phyloP scores from a whole-genome alignment of 2,888 invertebrate species.

The Agelastica alni region DNA sequence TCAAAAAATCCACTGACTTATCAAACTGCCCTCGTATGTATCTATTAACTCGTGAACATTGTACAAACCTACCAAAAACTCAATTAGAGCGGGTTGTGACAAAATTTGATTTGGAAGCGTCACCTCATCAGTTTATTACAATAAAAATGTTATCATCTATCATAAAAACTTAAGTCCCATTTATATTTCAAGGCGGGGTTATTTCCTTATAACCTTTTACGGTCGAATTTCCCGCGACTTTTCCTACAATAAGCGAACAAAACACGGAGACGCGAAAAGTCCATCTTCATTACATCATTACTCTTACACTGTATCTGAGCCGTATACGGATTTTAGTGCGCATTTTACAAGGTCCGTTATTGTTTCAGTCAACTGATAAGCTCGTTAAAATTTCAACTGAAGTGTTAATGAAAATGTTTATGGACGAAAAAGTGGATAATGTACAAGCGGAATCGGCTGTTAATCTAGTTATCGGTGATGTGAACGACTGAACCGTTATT shows the following conservation, averaged over 20 bases:
- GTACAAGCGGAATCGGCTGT: slow-evolving; percentile 10
- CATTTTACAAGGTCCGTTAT: slow-evolving; percentile 18
- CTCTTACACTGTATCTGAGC: slow-evolving; percentile 23
- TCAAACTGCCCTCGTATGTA: too few relatives aligned
- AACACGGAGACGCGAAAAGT: slow-evolving; percentile 19
- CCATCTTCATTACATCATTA: slow-evolving; percentile 29
- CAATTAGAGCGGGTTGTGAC: too few relatives aligned
- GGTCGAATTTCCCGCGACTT: slow-evolving; percentile 14
- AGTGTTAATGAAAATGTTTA: slow-evolving; percentile 21
- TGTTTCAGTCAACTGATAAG: slow-evolving; percentile 23
- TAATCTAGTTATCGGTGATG: slow-evolving; percentile 15
- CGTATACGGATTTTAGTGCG: slow-evolving; percentile 17
- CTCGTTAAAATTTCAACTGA: slow-evolving; percentile 24
- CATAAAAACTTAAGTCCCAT: slow-evolving; percentile 4
- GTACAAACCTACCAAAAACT: too few relatives aligned
- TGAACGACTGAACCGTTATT: neutral
- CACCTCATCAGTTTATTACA: too few relatives aligned
- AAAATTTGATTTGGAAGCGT: too few relatives aligned
- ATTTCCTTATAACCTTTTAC: slow-evolving; percentile 13
- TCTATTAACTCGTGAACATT: too few relatives aligned
- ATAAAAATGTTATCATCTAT: neutral
- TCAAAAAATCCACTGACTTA: too few relatives aligned
- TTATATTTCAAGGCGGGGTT: slow-evolving; percentile 14
- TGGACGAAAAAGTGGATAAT: slow-evolving; percentile 18
- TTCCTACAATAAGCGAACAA: slow-evolving; percentile 8